A percentile compares a stretch with the other conserved stretches of the same genome.
phyloP scores from a whole-genome alignment of 1,140 invertebrate genomes.

The Oncopeltus fasciatus region DNA sequence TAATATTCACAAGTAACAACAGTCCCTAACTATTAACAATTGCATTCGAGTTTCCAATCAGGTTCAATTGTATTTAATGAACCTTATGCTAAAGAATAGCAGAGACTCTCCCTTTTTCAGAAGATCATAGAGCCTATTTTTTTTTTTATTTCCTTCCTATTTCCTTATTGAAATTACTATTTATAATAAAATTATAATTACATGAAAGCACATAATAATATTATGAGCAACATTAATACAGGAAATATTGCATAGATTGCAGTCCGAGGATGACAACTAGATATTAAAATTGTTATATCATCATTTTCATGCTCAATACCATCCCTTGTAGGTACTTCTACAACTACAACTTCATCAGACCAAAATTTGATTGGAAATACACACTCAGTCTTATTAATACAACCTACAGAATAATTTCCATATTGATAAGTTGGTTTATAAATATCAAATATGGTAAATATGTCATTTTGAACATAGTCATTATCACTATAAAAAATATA shows the following conservation, averaged over 20 bases:
- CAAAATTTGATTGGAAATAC: slow-evolving; percentile 49
- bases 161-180: neutral
- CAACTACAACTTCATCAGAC: slow-evolving; percentile 55
- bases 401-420: slow-evolving; percentile 51
- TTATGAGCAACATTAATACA: slow-evolving; percentile 52
- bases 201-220: slow-evolving; percentile 62
- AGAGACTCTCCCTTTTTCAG: too few species aligned
- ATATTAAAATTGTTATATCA: slow-evolving; percentile 49
- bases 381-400: slow-evolving; percentile 61
- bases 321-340: slow-evolving; percentile 64
- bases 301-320: slow-evolving; percentile 58
- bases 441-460: slow-evolving; percentile 68
- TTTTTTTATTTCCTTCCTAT: neutral
- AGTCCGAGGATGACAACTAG: slow-evolving; percentile 59
- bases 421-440: slow-evolving; percentile 67
- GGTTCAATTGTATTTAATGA: too few species aligned
- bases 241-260: slow-evolving; percentile 64
- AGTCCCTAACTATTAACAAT: too few species aligned
- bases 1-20: too few species aligned
- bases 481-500: slow-evolving; percentile 78
- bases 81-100: too few species aligned
- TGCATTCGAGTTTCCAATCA: too few species aligned
- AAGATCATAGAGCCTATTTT: too few species aligned
- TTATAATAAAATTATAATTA: slow-evolving; percentile 27
- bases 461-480: slow-evolving; percentile 58